phyloP scores from a whole-genome alignment of 2,113 vertebrate species.

The Urocitellus parryii region DNA sequence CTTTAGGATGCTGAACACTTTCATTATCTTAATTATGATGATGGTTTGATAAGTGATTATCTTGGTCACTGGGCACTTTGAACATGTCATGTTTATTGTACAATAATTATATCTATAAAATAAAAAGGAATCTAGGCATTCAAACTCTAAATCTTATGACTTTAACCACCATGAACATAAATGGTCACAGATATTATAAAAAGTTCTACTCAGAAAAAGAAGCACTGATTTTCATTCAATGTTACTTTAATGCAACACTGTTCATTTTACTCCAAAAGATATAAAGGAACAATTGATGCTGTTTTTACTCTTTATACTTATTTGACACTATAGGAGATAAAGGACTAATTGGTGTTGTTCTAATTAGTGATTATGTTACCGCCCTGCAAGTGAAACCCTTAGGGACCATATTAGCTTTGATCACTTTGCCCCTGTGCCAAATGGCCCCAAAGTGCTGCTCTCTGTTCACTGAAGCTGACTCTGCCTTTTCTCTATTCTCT shows the following conservation, averaged over 20 bases:
- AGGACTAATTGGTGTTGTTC: conserved; percentile 22
- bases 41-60: not conserved
- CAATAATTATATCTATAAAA: not conserved
- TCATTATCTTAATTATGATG: not conserved
- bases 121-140: not conserved
- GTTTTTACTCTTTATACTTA: not conserved
- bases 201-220: not conserved
- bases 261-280: not conserved
- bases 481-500: conserved; percentile 3
- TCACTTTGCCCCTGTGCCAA: not conserved
- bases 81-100: not conserved
- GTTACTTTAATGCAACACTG: conserved; percentile 1
- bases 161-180: not conserved
- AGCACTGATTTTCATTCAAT: conserved; percentile 4
- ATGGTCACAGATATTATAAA: not conserved
- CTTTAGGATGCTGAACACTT: not conserved
- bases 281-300: conserved; percentile 24
- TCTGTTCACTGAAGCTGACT: not conserved
- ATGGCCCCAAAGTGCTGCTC: not conserved
- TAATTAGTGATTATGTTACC: conserved; percentile 23
- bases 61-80: not conserved
- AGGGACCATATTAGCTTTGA: conserved; percentile 23
- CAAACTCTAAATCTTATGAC: not conserved
- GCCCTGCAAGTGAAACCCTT: not conserved
- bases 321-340: conserved; percentile 1